Base-by-base conservation (phyloP, 2,888 invertebrate species). In the Phortica magna region DNA sequence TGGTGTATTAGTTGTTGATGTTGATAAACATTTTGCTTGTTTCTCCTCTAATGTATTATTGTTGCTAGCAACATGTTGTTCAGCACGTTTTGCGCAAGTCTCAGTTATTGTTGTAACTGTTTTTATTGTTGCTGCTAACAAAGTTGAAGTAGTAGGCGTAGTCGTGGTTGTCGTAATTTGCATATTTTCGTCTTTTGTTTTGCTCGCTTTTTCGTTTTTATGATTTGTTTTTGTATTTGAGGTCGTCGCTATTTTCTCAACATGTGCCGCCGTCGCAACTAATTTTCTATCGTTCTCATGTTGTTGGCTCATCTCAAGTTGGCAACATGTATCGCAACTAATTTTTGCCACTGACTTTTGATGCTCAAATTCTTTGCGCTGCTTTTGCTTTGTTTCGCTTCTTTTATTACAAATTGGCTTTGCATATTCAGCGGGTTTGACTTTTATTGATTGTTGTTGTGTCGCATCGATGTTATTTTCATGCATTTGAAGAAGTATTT, bases 281-380 rank as follows among this genome's bases (percentile, higher is more conserved):
- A 22, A 31, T 53, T 31, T 71, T 12, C n/a, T 31, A 14, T 65
- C n/a, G 12, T 10, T 78, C 76, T 77, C 67, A 42, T 76, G 83
- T 78, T 82, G 84, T 79, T 82, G 74, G 65, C 39, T 78, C 77
- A 42, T 19, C 48, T 80, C 80, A 19, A 77, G 53, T 76, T 84
- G 84, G 84, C 86, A 88, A 82, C 89, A 86, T 87, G 90, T 85
- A 76, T 85, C 84, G 61, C 84, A 84, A 78, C 80, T 83, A 67
- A 84, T 82, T 73, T 79, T 59, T 75, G 82, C 57, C 76, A 53
- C 76, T 22, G 59, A 10, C 14, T n/a, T 61, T 61, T 61, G 22
- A 19, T 61, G 59, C 9, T 61, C 59, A n/a, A 10, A 9, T 61
- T 61, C 59, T 61, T 61, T 61, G 22, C 59, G 68, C 70, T 22